phyloP scores from a whole-genome alignment of 1,140 invertebrate genomes.

The Nephila pilipes region DNA sequence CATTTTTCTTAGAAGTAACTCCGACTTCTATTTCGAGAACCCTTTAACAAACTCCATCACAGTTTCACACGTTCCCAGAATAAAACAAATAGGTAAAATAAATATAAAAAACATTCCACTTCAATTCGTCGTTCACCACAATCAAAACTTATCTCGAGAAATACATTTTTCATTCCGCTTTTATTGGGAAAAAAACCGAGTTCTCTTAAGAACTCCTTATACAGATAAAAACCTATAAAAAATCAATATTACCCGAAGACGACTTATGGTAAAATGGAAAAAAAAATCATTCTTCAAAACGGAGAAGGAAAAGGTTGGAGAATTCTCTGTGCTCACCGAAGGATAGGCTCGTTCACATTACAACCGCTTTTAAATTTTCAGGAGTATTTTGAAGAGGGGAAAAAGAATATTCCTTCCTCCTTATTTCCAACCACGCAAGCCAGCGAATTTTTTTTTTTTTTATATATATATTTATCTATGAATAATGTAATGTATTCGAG shows the following conservation, averaged over 20 bases:
- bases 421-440: background rate
- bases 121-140: background rate
- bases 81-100: too few relatives aligned
- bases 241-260: background rate
- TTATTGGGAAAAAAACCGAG: too few relatives aligned
- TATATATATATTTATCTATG: background rate
- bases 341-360: background rate
- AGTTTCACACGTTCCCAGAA: too few relatives aligned
- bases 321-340: background rate
- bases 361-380: slow-evolving; percentile 57
- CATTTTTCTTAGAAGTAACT: too few relatives aligned
- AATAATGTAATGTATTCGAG: slow-evolving; percentile 53
- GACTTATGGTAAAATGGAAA: background rate
- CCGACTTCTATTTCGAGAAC: too few relatives aligned
- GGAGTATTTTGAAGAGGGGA: slow-evolving; percentile 46
- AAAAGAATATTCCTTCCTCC: background rate
- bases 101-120: background rate
- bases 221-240: background rate
- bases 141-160: too few relatives aligned
- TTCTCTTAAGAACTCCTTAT: too few relatives aligned
- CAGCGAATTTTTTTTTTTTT: background rate
- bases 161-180: too few relatives aligned
- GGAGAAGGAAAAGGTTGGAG: background rate
- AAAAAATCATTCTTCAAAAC: background rate
- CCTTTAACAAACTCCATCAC: too few relatives aligned